Percentiles rank a stretch among this genome's conserved stretches.
phyloP scores from a whole-genome alignment of 2,888 invertebrate genomes.

The Adela reaumurella region DNA sequence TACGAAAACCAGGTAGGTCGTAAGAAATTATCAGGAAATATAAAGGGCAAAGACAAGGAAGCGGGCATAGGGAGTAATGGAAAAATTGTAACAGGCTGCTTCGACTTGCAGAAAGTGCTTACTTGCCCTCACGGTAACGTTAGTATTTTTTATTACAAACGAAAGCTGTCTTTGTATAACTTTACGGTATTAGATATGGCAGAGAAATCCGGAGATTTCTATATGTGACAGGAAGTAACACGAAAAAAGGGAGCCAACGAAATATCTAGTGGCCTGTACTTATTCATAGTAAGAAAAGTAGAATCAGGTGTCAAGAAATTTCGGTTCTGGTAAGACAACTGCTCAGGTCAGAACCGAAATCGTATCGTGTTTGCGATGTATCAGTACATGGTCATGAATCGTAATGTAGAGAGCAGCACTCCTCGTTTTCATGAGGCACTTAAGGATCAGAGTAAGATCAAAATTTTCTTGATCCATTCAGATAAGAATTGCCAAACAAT shows the following conservation, averaged over 20 bases:
- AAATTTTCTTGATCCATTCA: no score
- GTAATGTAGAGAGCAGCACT: conserved; percentile 13
- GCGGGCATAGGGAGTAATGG: background rate
- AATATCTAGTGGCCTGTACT: conserved; percentile 7
- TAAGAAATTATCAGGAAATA: background rate
- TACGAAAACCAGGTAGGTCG: background rate
- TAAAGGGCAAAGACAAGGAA: conserved; percentile 1
- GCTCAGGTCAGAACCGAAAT: conserved; percentile 17
- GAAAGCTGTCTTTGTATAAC: conserved; percentile 1
- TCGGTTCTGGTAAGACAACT: conserved; percentile 18
- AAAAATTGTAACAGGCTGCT: background rate
- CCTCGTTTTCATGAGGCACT: conserved; percentile 17
- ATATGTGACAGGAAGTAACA: conserved; percentile 10
- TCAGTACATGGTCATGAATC: conserved; percentile 10
- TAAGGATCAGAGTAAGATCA: conserved; percentile 17
- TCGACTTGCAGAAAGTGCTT: conserved; percentile 1
- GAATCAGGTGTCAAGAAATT: conserved; percentile 11
- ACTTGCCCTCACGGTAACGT: conserved; percentile 1
- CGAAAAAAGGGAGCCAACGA: conserved; percentile 8
- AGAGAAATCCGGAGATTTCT: conserved; percentile 4
- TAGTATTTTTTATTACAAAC: conserved; percentile 1
- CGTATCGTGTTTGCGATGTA: conserved; percentile 15
- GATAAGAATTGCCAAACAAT: no score
- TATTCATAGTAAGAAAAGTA: conserved; percentile 1
- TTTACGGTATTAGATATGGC: background rate